Evolutionary conservation across 2,888 invertebrate species (phyloP), one percentile per base, ranked within the genome.

Genomic region (Epicampocera succincta): DNA sequence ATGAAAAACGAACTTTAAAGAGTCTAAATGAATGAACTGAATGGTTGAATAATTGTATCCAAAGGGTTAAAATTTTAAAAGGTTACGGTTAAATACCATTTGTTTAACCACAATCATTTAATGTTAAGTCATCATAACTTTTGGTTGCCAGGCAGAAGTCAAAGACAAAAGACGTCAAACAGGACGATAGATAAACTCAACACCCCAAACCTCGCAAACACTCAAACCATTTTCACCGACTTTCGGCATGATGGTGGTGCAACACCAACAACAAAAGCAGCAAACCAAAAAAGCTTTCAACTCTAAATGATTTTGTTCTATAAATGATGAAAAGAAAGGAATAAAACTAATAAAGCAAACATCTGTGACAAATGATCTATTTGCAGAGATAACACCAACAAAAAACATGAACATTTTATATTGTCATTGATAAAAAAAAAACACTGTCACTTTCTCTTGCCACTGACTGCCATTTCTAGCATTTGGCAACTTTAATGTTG

Each of bases 291-390:
- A 77, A 81, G 77, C 81, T 81, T 73, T 61, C 46, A 82, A 75
- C 25, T 61, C 78, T 71, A 75, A 75, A 82, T 78, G 60, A 74
- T 78, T 82, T 77, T 21, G 60, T 60, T 65, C 46, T 11, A 52
- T 66, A 72, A 61, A 54, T 63, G 38, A 71, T 15, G 48, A 21
- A 46, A 38, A 44, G 8, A 54, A 44, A 9, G n/a, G 13, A 33
- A 54, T 48, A 50, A 58, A 58, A 78, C 78, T 78, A 82, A 82
- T 82, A 83, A 85, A 75, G 63, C 84, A 84, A 88, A 89, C 89
- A 89, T 89, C 89, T 89, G 89, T 88, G 89, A 88, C 86, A 86
- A 88, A 87, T 87, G 89, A 89, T 89, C 87, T 84, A 84, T 86
- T 85, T 81, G 76, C 78, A 83, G 85, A 85, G 89, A 89, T 89